Conservation (phyloP, 1,140 invertebrate genomes). For the Papilio polytes region DNA sequence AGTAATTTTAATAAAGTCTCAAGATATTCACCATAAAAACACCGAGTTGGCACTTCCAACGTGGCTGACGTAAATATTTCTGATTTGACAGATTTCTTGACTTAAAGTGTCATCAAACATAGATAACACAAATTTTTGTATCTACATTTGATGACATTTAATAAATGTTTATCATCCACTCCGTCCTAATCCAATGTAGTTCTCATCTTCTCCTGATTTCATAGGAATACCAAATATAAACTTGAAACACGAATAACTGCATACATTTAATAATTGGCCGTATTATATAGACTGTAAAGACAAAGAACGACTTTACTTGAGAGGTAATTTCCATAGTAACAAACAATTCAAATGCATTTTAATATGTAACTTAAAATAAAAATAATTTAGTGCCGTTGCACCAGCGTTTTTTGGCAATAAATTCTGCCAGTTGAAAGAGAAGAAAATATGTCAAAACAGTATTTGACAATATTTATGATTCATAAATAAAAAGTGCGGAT, state of each 20-base stretch:
- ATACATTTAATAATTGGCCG: neutral
- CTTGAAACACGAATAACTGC: no score
- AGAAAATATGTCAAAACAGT: neutral
- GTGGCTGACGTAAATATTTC: conserved; percentile 80
- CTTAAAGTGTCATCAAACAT: neutral
- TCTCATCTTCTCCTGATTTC: no score
- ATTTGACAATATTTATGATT: neutral
- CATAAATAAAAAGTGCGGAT: conserved; percentile 3
- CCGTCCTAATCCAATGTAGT: no score
- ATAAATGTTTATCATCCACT: neutral
- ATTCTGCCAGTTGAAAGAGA: conserved; percentile 7
- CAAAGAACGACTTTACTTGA: neutral
- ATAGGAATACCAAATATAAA: no score
- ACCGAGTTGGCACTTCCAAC: conserved; percentile 81
- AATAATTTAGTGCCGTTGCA: neutral
- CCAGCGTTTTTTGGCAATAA: neutral
- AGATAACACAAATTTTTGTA: neutral
- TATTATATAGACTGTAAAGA: neutral
- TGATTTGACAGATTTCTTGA: conserved; percentile 59
- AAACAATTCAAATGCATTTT: conserved; percentile 1
- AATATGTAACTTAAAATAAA: neutral
- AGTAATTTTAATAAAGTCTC: conserved; percentile 54
- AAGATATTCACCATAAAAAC: conserved; percentile 80
- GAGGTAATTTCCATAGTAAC: neutral
- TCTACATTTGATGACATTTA: neutral